Percentiles rank a stretch among this genome's conserved stretches.
Evolutionary conservation across 1,140 invertebrate genomes (phyloP).

Genomic region (Chelonus insularis): DNA sequence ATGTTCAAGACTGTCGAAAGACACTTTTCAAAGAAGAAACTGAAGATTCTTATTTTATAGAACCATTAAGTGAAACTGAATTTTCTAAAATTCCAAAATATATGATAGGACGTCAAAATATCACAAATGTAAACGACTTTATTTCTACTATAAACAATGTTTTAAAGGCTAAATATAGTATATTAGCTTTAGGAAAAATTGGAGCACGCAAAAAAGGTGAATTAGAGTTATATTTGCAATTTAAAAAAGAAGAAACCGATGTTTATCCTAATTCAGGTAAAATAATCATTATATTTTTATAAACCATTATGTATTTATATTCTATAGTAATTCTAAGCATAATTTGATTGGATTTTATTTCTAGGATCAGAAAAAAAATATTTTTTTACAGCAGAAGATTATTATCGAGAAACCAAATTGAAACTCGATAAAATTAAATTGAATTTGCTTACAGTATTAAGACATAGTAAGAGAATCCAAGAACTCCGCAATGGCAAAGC

Average conservation of each 20-base stretch:
- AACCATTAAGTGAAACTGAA: constrained; percentile 38
- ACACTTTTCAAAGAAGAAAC: constrained; percentile 41
- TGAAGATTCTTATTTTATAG: constrained; percentile 35
- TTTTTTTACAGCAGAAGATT: constrained; percentile 54
- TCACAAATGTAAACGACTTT: constrained; percentile 44
- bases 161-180: constrained; percentile 46
- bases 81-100: constrained; percentile 51
- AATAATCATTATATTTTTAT: not conserved
- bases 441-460: constrained; percentile 47
- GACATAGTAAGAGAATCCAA: constrained; percentile 49
- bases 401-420: constrained; percentile 39
- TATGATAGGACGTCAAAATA: constrained; percentile 47
- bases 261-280: constrained; percentile 38
- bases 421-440: constrained; percentile 54
- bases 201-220: constrained; percentile 50
- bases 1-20: constrained; percentile 43
- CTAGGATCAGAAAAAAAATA: constrained; percentile 40
- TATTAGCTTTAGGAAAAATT: constrained; percentile 44
- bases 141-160: constrained; percentile 47
- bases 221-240: constrained; percentile 46
- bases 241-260: constrained; percentile 42
- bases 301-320: too few relatives aligned
- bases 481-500: constrained; percentile 45
- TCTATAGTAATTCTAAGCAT: too few relatives aligned
- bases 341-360: too few relatives aligned